phyloP scores from a whole-genome alignment of 2,888 invertebrate species.

The Aromia moschata region DNA sequence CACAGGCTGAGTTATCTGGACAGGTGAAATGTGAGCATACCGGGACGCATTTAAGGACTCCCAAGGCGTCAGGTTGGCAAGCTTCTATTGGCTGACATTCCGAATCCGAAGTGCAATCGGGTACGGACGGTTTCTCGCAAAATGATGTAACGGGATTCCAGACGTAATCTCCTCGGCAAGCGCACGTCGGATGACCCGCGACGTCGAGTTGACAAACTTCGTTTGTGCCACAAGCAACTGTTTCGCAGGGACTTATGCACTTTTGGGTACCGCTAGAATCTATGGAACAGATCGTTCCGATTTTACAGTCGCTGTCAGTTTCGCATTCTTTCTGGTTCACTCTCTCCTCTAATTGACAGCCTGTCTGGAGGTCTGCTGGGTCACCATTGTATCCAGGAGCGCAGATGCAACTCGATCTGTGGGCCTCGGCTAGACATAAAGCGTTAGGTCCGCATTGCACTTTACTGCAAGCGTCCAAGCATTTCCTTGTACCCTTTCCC shows the following conservation, averaged over 20 bases:
- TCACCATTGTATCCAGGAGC: slow-evolving; percentile 83
- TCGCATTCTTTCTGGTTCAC: slow-evolving; percentile 71
- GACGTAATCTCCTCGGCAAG: slow-evolving; percentile 79
- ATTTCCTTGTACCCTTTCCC: slow-evolving; percentile 80
- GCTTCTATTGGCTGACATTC: slow-evolving; percentile 78
- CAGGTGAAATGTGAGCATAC: slow-evolving; percentile 86
- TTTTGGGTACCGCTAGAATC: slow-evolving; percentile 71
- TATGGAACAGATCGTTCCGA: slow-evolving; percentile 75
- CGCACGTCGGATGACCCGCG: slow-evolving; percentile 77
- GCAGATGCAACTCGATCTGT: slow-evolving; percentile 87
- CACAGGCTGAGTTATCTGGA: slow-evolving; percentile 83
- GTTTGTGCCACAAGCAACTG: slow-evolving; percentile 83
- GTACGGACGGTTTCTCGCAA: slow-evolving; percentile 88
- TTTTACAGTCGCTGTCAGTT: slow-evolving; percentile 75
- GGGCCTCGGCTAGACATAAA: slow-evolving; percentile 83
- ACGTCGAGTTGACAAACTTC: slow-evolving; percentile 79
- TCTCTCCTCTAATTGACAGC: slow-evolving; percentile 79
- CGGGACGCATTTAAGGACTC: slow-evolving; percentile 82
- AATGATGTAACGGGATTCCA: slow-evolving; percentile 85
- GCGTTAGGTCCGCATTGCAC: slow-evolving; percentile 92
- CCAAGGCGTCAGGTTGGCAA: slow-evolving; percentile 85
- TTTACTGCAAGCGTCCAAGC: slow-evolving; percentile 87
- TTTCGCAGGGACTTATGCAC: slow-evolving; percentile 82
- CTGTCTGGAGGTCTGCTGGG: slow-evolving; percentile 80
- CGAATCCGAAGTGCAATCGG: slow-evolving; percentile 76